Base-by-base conservation (phyloP, 2,888 invertebrate genomes). In the Dascillus cervinus region DNA sequence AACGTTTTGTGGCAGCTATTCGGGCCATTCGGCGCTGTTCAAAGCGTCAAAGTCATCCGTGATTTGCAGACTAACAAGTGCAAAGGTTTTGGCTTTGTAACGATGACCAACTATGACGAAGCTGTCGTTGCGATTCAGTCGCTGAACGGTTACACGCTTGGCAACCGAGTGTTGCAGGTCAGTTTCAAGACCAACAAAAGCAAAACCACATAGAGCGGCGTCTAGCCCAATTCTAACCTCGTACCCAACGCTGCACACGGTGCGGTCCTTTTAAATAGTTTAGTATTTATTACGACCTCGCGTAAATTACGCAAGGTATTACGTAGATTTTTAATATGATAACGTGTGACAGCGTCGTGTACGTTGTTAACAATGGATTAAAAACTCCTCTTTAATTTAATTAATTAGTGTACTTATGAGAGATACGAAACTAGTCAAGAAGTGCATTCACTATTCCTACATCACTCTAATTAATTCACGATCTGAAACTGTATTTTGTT, bases 81-180 rank as follows among this genome's bases (percentile, higher is more conserved):
- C 73, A 95, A 94, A 74, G 96, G 96, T 44, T 96, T 94, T 68
- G 96, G 94, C 50, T 95, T 95, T 67, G 94, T 96, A 51, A 94
- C 94, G 46, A 96, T 96, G 95, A 92, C 92, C 63, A 92, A 94
- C 69, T 95, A 96, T 64, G 94, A 95, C 59, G 95, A 96, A 69
- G 91, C 95, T 38, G 82, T 92, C 44, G 87, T 91, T 55, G 95
- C 96, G 52, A 95, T 95, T 61, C 90, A 92, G 69, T 90, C 90
- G 46, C 75, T 96, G 60, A 95, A 96, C 68, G 95, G 95, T 57
- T 94, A 92, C 70, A 88, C 90, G 55, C 75, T 96, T 58, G 91
- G 90, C 58, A 92, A 91, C 67, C 82, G 95, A 55, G 90, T 92
- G 55, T 78, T 95, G 62, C 95, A 95, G 75, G 94, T 96, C 71